These are phyloP conservation scores for Vulpes vulpes DNA, from an alignment of 2,113 vertebrate species.

Conservation along the genomic window DNA sequence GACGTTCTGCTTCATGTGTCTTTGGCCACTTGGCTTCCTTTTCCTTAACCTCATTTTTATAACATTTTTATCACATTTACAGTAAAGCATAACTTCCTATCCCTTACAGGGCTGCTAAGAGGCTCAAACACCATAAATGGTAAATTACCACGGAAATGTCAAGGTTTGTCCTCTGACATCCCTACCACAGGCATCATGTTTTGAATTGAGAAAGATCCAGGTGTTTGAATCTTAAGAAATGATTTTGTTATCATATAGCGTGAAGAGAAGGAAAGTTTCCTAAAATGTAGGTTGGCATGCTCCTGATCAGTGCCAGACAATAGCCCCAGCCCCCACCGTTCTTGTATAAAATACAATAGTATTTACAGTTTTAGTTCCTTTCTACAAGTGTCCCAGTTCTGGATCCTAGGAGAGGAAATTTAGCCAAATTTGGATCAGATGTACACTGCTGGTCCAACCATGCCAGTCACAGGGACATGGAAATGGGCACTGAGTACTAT, in stretches of 20 bases:
- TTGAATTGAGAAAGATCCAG: neutral
- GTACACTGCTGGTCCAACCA: neutral
- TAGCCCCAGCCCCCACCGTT: neutral
- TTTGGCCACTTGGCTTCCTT: neutral
- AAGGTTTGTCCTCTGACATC: neutral
- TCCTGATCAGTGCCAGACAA: neutral
- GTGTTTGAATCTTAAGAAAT: slow-evolving; percentile 5
- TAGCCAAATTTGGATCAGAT: neutral
- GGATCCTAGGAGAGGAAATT: neutral
- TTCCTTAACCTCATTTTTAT: neutral
- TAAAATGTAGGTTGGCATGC: neutral
- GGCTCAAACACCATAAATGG: neutral
- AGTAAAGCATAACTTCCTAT: neutral
- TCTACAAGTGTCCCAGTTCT: neutral
- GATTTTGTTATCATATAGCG: neutral
- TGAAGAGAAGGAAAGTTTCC: neutral
- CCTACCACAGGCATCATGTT: neutral
- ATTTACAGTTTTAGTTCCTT: neutral
- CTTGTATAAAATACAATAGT: neutral
- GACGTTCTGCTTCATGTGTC: neutral
- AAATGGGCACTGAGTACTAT: too few species aligned
- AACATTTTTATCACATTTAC: neutral
- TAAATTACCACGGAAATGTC: neutral
- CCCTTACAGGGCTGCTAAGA: neutral
- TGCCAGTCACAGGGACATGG: neutral